Percentiles rank a stretch among this genome's conserved stretches.
These are phyloP conservation scores for Pimpla rufipes DNA, from an alignment of 2,888 invertebrate species.

Conservation along the genomic window DNA sequence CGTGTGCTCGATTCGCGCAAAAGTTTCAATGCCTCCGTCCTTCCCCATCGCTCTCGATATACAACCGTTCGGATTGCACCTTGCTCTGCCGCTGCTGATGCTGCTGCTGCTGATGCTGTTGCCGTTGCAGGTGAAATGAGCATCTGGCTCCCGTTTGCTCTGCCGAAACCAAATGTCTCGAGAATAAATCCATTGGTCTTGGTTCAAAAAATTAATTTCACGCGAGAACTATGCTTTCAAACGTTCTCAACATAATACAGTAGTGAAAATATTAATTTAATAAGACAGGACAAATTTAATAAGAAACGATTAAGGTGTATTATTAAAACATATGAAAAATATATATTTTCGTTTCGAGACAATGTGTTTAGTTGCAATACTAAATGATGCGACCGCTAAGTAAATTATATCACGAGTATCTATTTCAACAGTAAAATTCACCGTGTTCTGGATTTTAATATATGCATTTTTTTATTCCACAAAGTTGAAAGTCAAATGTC, in stretches of 20 bases:
- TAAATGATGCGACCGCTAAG: no score
- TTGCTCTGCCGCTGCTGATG: slow-evolving; percentile 9
- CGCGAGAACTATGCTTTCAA: neutral
- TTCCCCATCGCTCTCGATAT: slow-evolving; percentile 64
- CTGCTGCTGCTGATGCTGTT: slow-evolving; percentile 73
- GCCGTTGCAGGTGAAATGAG: slow-evolving; percentile 80
- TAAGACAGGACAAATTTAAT: no score
- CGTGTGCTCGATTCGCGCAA: slow-evolving; percentile 72
- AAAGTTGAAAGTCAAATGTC: slow-evolving; percentile 4
- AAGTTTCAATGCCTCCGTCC: slow-evolving; percentile 74
- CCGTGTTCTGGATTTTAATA: no score
- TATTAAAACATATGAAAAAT: no score
- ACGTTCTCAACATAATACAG: neutral
- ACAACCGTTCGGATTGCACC: slow-evolving; percentile 32
- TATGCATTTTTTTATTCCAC: no score
- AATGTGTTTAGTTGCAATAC: no score
- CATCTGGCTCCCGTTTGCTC: neutral
- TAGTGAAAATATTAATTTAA: no score
- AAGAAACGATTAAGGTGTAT: no score
- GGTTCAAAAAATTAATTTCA: neutral
- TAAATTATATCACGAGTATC: no score
- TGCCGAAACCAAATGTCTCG: neutral
- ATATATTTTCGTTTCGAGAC: no score
- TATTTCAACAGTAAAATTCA: no score
- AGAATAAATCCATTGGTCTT: neutral